Evolutionary conservation across 2,888 invertebrate species (phyloP).

Genomic region (Tiliacea citrago): DNA sequence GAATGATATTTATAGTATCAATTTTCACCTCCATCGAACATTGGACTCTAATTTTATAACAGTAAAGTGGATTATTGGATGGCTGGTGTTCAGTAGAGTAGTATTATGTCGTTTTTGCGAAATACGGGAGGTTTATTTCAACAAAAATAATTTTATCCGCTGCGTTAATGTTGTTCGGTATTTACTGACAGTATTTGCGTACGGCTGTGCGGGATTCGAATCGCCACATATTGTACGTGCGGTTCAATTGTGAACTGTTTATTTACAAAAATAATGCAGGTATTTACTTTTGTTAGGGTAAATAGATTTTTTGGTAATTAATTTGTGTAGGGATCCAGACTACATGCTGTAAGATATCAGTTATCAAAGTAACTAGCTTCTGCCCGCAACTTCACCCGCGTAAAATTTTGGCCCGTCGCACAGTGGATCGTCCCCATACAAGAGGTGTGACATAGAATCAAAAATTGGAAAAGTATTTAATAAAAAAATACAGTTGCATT

Average conservation of each 20-base stretch:
- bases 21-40: constrained; percentile 9
- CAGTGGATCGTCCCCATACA: no score
- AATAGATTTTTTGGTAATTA: background rate
- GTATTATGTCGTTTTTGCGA: constrained; percentile 49
- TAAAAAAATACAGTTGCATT: no score
- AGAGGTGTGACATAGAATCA: no score
- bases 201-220: constrained; percentile 56
- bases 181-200: constrained; percentile 62
- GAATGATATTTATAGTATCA: constrained; percentile 55
- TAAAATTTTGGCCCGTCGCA: no score
- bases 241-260: constrained; percentile 55
- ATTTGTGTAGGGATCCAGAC: background rate
- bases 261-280: constrained; percentile 51
- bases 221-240: constrained; percentile 55
- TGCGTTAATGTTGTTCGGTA: constrained; percentile 61
- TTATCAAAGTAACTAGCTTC: background rate
- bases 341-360: background rate
- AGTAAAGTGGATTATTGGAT: constrained; percentile 14
- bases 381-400: no score
- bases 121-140: constrained; percentile 57
- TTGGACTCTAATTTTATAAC: background rate
- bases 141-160: constrained; percentile 65
- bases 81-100: background rate
- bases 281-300: constrained; percentile 13
- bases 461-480: no score